Evolutionary conservation across 1,140 invertebrate species (phyloP), one percentile per base, ranked within the genome.

Genomic region (Eciton burchellii): DNA sequence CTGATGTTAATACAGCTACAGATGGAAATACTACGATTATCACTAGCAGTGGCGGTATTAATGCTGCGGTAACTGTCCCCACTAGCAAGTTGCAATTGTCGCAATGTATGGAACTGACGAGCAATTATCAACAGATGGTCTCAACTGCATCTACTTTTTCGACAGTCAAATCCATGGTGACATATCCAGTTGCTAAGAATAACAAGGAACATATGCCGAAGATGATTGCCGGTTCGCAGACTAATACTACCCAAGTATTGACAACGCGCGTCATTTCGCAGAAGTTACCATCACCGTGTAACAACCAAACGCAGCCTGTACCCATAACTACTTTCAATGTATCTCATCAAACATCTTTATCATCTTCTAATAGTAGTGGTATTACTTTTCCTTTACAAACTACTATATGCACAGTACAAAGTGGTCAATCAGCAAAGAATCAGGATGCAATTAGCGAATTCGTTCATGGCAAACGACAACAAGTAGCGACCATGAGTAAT

Each of bases 221-320:
- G 79, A 57, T 83, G 26, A 72, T 81, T 5, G 41, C 56, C 6
- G 59, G 84, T 9, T 84, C 89, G 5, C 89, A 90, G 21, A 91
- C 90, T 1, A 91, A 77, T 29, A 89, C 90, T 26, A 89, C 89
- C 1, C 89, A 89, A 47, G 83, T 87, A 8, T 19, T 89, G 16
- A 85, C 88, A 1, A 88, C 89, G 0, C 84, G 90, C 0, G 90
- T 90, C 0, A 84, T 90, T 16, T 88, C 90, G 16, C 90, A 91
- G 24, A 89, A 89, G 11, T 16, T 83, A n/a, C 71, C 88, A 14
- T 82, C 66, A 12, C 59, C 65, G 14, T 47, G 68, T 9, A 72
- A 43, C 14, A 76, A 47, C 14, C 86, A 81, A 0, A 2, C 59
- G 6, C 24, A 65, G 1, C 49, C 82, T 26, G 21, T 68, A 12